Conservation (phyloP, 2,113 vertebrate species). For the Lophochroa leadbeateri region DNA sequence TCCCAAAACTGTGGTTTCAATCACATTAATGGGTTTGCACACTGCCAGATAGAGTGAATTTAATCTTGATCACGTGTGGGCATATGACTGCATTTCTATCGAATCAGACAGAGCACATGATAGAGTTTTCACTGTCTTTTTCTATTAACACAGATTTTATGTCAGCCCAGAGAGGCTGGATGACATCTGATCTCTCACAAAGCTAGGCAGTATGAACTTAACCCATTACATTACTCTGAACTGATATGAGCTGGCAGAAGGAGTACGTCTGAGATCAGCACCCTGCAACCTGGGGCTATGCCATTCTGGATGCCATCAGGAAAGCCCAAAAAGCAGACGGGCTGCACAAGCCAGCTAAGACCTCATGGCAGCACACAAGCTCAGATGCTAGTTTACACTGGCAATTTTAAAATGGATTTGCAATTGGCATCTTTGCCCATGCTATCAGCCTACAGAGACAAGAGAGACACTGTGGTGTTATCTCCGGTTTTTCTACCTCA, state of each 20-base stretch:
- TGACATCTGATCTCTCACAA: background rate
- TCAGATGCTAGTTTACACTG: fast-evolving
- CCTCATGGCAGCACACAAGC: background rate
- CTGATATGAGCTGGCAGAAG: fast-evolving
- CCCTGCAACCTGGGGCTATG: background rate
- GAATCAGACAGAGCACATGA: background rate
- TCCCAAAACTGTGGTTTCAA: background rate
- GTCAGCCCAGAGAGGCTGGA: background rate
- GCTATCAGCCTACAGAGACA: background rate
- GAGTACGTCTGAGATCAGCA: fast-evolving
- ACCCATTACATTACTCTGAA: background rate
- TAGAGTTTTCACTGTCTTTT: background rate
- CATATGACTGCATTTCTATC: background rate
- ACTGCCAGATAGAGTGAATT: background rate
- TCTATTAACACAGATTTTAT: background rate
- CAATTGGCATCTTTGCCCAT: background rate
- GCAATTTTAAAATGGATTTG: background rate
- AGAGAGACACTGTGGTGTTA: background rate
- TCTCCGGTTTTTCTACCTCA: background rate
- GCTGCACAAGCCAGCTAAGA: background rate
- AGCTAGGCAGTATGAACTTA: background rate
- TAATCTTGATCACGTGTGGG: background rate
- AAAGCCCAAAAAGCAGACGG: background rate
- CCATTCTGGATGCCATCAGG: background rate
- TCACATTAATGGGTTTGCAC: background rate